These are phyloP conservation scores for Timandra comae DNA, from an alignment of 2,888 invertebrate genomes.

Conservation along the genomic window DNA sequence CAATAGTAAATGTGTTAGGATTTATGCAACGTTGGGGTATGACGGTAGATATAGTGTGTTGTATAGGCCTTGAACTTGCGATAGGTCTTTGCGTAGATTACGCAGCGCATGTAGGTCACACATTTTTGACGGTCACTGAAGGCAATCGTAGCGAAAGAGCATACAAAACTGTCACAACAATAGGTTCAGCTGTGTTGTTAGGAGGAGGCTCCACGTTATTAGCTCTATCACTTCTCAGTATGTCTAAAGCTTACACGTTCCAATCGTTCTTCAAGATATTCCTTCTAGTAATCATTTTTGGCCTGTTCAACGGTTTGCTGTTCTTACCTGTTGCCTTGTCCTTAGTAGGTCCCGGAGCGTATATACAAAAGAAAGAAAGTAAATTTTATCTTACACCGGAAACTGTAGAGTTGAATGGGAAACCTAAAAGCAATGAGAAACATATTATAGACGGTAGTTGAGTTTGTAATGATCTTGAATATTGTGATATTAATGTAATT, in stretches of 20 bases:
- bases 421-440: constrained; percentile 32
- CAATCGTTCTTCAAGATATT: constrained; percentile 86
- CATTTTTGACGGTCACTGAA: constrained; percentile 80
- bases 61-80: constrained; percentile 87
- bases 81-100: constrained; percentile 91
- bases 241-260: constrained; percentile 86
- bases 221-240: constrained; percentile 81
- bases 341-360: constrained; percentile 81
- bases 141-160: constrained; percentile 76
- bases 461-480: constrained; percentile 6
- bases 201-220: constrained; percentile 87
- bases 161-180: constrained; percentile 80
- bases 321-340: constrained; percentile 86
- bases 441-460: constrained; percentile 10
- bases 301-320: constrained; percentile 85
- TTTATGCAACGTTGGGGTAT: constrained; percentile 89
- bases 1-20: constrained; percentile 84
- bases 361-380: constrained; percentile 33
- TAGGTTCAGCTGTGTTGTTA: constrained; percentile 85
- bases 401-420: constrained; percentile 53
- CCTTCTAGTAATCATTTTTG: constrained; percentile 84
- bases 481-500: constrained; percentile 13
- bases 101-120: constrained; percentile 88
- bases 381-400: constrained; percentile 34
- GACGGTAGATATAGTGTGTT: constrained; percentile 88